phyloP scores from a whole-genome alignment of 1,140 invertebrate genomes.

The Drosophila hydei region DNA sequence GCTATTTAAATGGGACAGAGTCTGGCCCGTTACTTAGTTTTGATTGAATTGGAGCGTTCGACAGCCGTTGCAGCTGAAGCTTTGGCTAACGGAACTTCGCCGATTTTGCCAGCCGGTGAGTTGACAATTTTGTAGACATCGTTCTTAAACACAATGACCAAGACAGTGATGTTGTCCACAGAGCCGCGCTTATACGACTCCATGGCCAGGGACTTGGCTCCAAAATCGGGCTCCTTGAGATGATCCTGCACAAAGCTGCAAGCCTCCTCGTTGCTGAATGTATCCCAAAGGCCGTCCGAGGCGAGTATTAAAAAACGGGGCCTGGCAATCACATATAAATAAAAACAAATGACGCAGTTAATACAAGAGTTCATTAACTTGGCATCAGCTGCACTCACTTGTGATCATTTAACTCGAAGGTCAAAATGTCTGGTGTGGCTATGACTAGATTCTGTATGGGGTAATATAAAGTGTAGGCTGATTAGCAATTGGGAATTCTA shows the following conservation, averaged over 20 bases:
- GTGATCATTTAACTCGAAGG: slow-evolving; percentile 94
- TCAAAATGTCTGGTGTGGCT: slow-evolving; percentile 97
- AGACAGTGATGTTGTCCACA: slow-evolving; percentile 97
- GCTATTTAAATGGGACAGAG: background rate
- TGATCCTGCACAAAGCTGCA: slow-evolving; percentile 93
- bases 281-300: slow-evolving; percentile 98
- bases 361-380: slow-evolving; percentile 17
- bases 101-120: slow-evolving; percentile 10
- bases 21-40: slow-evolving; percentile 55
- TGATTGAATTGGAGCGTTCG: slow-evolving; percentile 70
- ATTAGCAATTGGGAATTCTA: slow-evolving; percentile 14
- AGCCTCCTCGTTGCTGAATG: slow-evolving; percentile 96
- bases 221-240: slow-evolving; percentile 92
- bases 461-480: slow-evolving; percentile 2
- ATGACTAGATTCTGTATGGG: slow-evolving; percentile 91
- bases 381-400: slow-evolving; percentile 83
- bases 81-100: slow-evolving; percentile 39
- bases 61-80: slow-evolving; percentile 42
- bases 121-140: slow-evolving; percentile 73
- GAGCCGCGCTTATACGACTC: slow-evolving; percentile 97
- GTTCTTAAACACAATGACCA: slow-evolving; percentile 94
- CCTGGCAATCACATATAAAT: slow-evolving; percentile 33
- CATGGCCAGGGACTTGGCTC: slow-evolving; percentile 94
- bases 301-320: slow-evolving; percentile 96
- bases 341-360: slow-evolving; percentile 3